phyloP scores from a whole-genome alignment of 2,888 invertebrate species.

The Cephus nigrinus region DNA sequence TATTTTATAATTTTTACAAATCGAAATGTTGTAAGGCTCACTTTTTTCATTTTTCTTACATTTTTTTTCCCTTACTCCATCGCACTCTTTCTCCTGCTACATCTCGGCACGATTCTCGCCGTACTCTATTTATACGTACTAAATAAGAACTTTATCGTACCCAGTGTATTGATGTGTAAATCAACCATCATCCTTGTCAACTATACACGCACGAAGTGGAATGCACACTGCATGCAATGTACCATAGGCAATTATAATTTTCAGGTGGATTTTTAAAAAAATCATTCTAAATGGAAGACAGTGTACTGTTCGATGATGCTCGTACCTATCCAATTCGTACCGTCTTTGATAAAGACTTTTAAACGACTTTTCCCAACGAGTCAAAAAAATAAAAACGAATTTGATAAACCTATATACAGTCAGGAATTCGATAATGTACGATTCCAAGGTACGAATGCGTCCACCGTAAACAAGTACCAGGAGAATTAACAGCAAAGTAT shows the following conservation, averaged over 20 bases:
- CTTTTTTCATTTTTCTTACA: constrained; percentile 14
- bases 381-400: not conserved
- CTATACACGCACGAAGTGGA: constrained; percentile 7
- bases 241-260: constrained; percentile 5
- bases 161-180: not conserved
- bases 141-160: constrained; percentile 18
- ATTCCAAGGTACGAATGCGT: not conserved
- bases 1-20: constrained; percentile 33
- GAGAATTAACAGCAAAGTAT: constrained; percentile 2
- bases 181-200: constrained; percentile 11
- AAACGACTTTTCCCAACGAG: not conserved
- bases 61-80: not conserved
- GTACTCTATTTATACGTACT: not conserved
- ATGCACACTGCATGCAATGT: not conserved
- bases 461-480: not conserved
- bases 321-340: not conserved
- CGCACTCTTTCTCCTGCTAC: not conserved
- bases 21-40: constrained; percentile 29
- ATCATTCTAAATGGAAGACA: constrained; percentile 39
- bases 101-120: not conserved
- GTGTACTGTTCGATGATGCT: constrained; percentile 31
- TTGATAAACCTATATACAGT: not conserved
- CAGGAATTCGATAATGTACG: not conserved
- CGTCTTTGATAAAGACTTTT: not conserved
- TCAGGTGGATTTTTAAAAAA: constrained; percentile 17